phyloP scores from a whole-genome alignment of 2,797 vertebrate species.

The Hemibagrus guttatus region DNA sequence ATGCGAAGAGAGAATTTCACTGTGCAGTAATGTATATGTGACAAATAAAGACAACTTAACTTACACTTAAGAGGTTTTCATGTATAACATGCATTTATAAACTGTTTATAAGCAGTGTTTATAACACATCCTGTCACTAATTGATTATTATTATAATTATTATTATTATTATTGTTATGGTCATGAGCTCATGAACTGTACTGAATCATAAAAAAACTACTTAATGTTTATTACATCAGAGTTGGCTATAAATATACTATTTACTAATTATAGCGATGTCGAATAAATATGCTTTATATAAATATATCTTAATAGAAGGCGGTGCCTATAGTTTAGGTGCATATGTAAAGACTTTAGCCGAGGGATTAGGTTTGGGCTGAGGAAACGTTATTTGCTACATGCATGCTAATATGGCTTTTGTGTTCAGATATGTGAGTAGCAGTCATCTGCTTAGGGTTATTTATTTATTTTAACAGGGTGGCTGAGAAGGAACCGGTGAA shows the following conservation, averaged over 20 bases:
- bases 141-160: no score
- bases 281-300: not conserved
- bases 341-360: not conserved
- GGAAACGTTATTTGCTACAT: not conserved
- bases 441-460: no score
- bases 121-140: not conserved
- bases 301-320: no score
- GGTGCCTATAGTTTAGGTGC: not conserved
- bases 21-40: no score
- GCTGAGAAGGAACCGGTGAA: conserved; percentile 98
- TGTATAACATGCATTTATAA: not conserved
- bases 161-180: no score
- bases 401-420: not conserved
- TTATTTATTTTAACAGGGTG: conserved; percentile 75
- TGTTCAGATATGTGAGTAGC: not conserved
- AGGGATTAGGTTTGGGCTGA: not conserved
- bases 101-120: not conserved
- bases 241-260: not conserved
- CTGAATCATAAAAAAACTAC: no score
- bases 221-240: no score
- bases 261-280: no score
- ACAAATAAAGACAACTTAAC: no score
- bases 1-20: no score
- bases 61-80: no score
- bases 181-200: no score